phyloP scores from a whole-genome alignment of 2,797 vertebrate genomes.

The Coreius guichenoti region DNA sequence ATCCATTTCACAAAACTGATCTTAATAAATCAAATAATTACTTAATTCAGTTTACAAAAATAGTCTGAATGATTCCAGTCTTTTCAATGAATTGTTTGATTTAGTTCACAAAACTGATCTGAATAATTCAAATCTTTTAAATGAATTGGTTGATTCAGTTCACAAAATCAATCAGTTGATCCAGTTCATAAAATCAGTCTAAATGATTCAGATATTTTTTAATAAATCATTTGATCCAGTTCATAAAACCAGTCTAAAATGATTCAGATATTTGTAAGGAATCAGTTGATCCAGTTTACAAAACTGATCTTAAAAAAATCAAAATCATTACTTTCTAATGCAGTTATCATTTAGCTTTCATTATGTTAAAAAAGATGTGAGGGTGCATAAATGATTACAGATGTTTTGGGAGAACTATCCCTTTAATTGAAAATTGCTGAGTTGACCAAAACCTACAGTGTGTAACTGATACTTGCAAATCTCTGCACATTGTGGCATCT shows the following conservation, averaged over 20 bases:
- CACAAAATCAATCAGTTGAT: not conserved
- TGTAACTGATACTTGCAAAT: constrained; percentile 45
- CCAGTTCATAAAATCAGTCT: not conserved
- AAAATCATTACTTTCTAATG: too few relatives aligned
- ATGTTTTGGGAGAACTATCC: not conserved
- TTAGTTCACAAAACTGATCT: not conserved
- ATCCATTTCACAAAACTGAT: not conserved
- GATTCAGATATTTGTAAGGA: too few relatives aligned
- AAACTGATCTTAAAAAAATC: too few relatives aligned
- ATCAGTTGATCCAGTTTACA: not conserved
- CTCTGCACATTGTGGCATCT: constrained; percentile 2
- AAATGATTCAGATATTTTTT: too few relatives aligned
- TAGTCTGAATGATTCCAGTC: not conserved
- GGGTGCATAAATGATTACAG: not conserved
- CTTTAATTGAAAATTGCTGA: constrained; percentile 3
- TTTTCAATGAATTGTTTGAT: not conserved
- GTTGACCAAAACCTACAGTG: constrained; percentile 5
- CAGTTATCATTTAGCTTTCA: not conserved
- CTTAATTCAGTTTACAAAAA: not conserved
- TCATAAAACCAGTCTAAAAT: too few relatives aligned
- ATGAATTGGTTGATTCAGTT: not conserved
- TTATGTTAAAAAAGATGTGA: not conserved
- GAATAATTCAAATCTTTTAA: not conserved
- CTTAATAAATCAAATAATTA: not conserved
- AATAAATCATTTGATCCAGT: too few relatives aligned